These are phyloP conservation scores for Nomada flava DNA, from an alignment of 2,888 invertebrate species.

Conservation along the genomic window DNA sequence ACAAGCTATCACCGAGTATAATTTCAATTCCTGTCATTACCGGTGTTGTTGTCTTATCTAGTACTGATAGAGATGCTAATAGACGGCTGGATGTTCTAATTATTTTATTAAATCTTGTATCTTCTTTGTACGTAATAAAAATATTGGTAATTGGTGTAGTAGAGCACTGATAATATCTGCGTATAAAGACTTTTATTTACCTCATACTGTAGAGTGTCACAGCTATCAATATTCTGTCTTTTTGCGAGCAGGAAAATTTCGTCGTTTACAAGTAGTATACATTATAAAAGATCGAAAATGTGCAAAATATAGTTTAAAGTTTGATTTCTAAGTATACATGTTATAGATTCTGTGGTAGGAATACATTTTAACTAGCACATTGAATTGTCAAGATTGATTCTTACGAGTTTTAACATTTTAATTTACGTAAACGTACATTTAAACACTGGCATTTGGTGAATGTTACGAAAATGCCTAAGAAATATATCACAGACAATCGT, in stretches of 20 bases:
- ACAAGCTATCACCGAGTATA: too few species aligned
- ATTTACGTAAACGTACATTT: conserved; percentile 13
- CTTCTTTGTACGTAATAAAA: neutral
- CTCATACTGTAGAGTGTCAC: conserved; percentile 7
- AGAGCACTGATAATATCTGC: neutral
- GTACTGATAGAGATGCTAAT: too few species aligned
- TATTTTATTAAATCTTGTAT: too few species aligned
- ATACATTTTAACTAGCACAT: conserved; percentile 33
- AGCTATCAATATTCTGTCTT: neutral
- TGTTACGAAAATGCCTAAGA: conserved; percentile 28
- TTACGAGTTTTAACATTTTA: neutral
- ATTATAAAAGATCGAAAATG: conserved; percentile 17
- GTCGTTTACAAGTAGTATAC: neutral
- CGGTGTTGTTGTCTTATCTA: too few species aligned
- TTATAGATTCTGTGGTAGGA: neutral
- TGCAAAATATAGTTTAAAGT: conserved; percentile 17
- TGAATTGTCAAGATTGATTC: conserved; percentile 5
- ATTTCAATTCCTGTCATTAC: too few species aligned
- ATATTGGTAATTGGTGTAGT: neutral
- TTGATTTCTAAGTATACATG: neutral
- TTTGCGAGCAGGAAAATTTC: neutral
- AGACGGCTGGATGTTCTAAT: too few species aligned
- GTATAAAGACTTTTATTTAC: conserved; percentile 27
- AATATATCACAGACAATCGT: conserved; percentile 39
- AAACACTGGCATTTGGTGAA: conserved; percentile 28